Percentiles rank a stretch among this genome's conserved stretches.
Conservation (phyloP, 2,888 invertebrate genomes). For the Rotaria macrura region DNA sequence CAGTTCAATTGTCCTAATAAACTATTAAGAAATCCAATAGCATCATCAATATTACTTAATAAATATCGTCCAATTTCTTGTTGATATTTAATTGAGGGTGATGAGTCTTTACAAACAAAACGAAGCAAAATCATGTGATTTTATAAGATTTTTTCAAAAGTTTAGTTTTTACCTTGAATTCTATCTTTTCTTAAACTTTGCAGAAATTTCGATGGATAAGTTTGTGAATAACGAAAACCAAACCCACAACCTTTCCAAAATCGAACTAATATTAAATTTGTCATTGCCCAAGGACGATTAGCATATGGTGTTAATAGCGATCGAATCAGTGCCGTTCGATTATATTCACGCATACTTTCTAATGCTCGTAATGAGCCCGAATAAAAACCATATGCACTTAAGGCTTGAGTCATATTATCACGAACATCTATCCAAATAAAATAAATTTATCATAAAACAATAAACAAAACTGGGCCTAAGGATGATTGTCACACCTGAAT, state of each 20-base stretch:
- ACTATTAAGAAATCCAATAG: conserved; percentile 65
- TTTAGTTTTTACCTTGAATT: conserved; percentile 48
- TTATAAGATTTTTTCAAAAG: neutral
- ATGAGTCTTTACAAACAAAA: conserved; percentile 60
- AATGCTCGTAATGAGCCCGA: conserved; percentile 62
- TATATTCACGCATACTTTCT: conserved; percentile 58
- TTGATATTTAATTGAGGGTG: conserved; percentile 61
- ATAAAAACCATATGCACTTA: conserved; percentile 68
- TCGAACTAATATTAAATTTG: conserved; percentile 70
- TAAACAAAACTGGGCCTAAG: too few relatives aligned
- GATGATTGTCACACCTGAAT: too few relatives aligned
- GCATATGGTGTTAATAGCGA: conserved; percentile 67
- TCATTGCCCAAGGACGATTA: conserved; percentile 68
- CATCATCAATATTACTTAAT: conserved; percentile 57
- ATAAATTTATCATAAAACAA: neutral
- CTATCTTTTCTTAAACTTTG: conserved; percentile 43
- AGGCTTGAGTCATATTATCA: conserved; percentile 64
- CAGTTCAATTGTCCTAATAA: conserved; percentile 71
- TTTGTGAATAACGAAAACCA: conserved; percentile 60
- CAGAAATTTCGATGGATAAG: conserved; percentile 51
- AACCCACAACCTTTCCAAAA: conserved; percentile 76
- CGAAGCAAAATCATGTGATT: conserved; percentile 36
- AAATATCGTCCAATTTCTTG: conserved; percentile 59
- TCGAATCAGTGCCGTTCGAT: conserved; percentile 59
- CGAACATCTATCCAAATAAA: conserved; percentile 55